These are phyloP conservation scores for Helleia helle DNA, from an alignment of 2,888 invertebrate genomes.

Conservation along the genomic window DNA sequence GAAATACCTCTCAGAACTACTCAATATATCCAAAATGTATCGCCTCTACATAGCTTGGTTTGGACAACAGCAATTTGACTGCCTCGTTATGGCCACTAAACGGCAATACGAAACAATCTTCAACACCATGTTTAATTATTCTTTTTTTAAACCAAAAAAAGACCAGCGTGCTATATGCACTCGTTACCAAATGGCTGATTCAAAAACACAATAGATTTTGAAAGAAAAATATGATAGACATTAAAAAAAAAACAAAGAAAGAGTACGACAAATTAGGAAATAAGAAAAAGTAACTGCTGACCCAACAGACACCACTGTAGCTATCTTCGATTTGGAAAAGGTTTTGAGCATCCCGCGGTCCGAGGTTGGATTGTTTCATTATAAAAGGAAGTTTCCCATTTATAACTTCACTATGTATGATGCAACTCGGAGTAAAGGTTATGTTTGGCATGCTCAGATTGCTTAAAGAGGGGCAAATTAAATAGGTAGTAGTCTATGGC, in stretches of 20 bases:
- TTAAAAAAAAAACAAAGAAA: neutral
- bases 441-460: too few species aligned
- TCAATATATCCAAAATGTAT: conserved; percentile 22
- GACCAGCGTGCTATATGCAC: neutral
- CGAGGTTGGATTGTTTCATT: neutral
- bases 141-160: conserved; percentile 24
- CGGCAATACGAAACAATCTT: conserved; percentile 21
- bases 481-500: too few species aligned
- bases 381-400: conserved; percentile 4
- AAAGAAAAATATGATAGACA: neutral
- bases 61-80: conserved; percentile 9
- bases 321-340: conserved; percentile 7
- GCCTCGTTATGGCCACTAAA: conserved; percentile 16
- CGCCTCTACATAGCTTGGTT: conserved; percentile 16
- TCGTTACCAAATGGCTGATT: neutral
- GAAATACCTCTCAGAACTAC: conserved; percentile 16
- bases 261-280: neutral
- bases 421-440: neutral
- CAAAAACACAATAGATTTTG: neutral
- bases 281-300: neutral
- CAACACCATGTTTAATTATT: conserved; percentile 25
- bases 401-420: conserved; percentile 5
- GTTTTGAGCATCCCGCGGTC: conserved; percentile 1
- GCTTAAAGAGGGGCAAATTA: too few species aligned
- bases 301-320: neutral